phyloP scores from a whole-genome alignment of 2,113 vertebrate genomes.

The Copsychus sechellarum region DNA sequence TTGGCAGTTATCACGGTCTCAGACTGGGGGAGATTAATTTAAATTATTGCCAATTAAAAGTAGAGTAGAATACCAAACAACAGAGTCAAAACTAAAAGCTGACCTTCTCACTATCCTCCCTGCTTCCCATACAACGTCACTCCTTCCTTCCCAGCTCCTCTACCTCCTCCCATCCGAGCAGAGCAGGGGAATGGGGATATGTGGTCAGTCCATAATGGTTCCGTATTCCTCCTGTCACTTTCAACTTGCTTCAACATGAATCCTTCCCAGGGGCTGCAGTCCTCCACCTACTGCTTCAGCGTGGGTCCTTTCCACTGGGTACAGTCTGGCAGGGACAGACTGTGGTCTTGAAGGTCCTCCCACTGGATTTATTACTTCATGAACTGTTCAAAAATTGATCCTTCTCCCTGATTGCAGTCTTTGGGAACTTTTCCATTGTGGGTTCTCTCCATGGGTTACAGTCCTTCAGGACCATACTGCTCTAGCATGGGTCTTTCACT shows the following conservation, averaged over 20 bases:
- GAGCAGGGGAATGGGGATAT: rapidly evolving
- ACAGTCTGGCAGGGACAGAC: background rate
- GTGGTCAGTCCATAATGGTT: background rate
- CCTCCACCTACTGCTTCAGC: background rate
- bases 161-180: background rate
- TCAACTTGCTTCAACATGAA: background rate
- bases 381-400: background rate
- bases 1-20: background rate
- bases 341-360: rapidly evolving
- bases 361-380: background rate
- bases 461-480: background rate
- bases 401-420: background rate
- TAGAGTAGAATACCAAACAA: background rate
- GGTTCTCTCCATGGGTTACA: background rate
- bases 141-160: background rate
- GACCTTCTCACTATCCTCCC: background rate
- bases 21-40: background rate
- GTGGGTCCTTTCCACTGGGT: background rate
- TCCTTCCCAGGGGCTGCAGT: background rate
- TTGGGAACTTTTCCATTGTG: background rate
- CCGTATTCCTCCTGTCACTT: background rate
- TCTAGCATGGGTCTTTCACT: background rate
- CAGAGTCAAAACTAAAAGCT: background rate
- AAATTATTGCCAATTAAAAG: background rate
- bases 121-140: background rate